Percentiles rank a stretch among this genome's conserved stretches.
Evolutionary conservation across 2,113 vertebrate species (phyloP).

Genomic region (Pimephales promelas): DNA sequence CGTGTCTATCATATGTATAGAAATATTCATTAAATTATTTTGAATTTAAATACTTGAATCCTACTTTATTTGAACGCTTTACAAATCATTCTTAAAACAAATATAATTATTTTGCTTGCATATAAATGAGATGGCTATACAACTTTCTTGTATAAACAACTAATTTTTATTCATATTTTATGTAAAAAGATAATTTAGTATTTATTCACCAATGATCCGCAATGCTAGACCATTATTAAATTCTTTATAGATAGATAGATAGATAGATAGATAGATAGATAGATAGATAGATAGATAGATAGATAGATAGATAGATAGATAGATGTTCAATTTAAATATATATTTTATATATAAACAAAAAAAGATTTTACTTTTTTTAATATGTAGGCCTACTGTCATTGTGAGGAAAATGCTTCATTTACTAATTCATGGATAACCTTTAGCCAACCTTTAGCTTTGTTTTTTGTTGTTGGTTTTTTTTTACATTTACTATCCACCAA

Average conservation of each 20-base stretch:
- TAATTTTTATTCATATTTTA: background rate
- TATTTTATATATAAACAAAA: no score
- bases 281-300: no score
- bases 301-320: no score
- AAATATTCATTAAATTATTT: slow-evolving; percentile 3
- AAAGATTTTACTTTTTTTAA: no score
- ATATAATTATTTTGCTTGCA: background rate
- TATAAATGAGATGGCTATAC: background rate
- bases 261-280: no score
- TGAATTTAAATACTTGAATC: background rate
- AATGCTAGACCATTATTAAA: no score
- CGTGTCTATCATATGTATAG: background rate
- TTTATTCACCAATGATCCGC: background rate
- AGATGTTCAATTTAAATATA: no score
- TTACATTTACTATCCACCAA: background rate
- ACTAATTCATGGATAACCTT: background rate
- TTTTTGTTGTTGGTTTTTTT: background rate
- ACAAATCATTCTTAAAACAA: background rate
- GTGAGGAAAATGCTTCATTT: background rate
- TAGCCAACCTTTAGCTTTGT: background rate
- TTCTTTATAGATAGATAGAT: no score
- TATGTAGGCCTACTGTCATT: no score
- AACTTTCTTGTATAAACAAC: background rate
- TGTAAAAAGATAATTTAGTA: background rate
- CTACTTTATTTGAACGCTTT: background rate